These are phyloP conservation scores for Cantharis flavilabris DNA, from an alignment of 2,888 invertebrate genomes.

Conservation along the genomic window DNA sequence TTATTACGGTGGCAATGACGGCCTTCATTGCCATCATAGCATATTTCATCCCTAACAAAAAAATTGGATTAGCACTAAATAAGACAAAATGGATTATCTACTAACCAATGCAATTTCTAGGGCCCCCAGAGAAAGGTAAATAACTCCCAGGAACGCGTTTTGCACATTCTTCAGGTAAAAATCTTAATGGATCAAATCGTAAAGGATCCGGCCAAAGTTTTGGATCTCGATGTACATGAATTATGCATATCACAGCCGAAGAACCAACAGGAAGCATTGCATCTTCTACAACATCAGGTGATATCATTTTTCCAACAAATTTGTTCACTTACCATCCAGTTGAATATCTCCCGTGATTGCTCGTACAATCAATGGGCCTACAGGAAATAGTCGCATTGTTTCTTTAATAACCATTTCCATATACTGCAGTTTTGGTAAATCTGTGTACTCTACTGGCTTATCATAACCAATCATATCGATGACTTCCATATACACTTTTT, in stretches of 20 bases:
- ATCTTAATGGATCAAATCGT: conserved; percentile 18
- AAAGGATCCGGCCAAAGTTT: not conserved
- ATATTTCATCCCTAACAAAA: not conserved
- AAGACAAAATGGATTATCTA: not conserved
- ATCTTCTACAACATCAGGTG: not conserved
- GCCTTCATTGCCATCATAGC: conserved; percentile 7
- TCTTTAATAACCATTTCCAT: not conserved
- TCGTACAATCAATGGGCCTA: conserved; percentile 38
- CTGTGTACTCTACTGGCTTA: conserved; percentile 46
- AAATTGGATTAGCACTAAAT: not conserved
- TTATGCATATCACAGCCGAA: not conserved
- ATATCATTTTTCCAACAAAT: not conserved
- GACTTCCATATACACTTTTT: conserved; percentile 53
- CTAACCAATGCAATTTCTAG: not conserved
- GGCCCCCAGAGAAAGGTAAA: not conserved
- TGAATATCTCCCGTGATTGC: conserved; percentile 16
- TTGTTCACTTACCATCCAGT: conserved; percentile 2
- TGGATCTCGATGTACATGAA: not conserved
- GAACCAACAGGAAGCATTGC: not conserved
- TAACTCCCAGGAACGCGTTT: not conserved
- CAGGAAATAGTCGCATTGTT: conserved; percentile 11
- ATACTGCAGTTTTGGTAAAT: not conserved
- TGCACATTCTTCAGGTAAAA: conserved; percentile 7
- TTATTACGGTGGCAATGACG: not conserved
- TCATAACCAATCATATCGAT: conserved; percentile 55